A percentile compares a stretch with the other conserved stretches of the same genome.
phyloP scores from a whole-genome alignment of 2,113 vertebrate species.

The Bagarius yarrelli region DNA sequence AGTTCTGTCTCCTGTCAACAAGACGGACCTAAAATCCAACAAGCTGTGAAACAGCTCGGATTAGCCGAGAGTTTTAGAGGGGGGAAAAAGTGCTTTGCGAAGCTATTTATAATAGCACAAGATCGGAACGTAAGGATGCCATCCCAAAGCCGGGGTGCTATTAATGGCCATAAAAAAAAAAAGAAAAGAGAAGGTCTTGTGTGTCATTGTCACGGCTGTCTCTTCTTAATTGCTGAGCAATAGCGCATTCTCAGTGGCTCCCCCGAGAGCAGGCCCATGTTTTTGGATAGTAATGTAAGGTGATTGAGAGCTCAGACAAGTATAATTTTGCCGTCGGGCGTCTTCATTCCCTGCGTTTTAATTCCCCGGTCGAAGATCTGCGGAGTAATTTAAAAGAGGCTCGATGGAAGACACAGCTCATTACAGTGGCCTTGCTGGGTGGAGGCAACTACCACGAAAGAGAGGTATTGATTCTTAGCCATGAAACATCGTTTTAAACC shows the following conservation, averaged over 20 bases:
- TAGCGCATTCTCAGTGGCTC: constrained; percentile 49
- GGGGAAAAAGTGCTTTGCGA: neutral
- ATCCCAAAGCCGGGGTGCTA: constrained; percentile 19
- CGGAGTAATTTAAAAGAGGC: constrained; percentile 57
- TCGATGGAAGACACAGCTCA: constrained; percentile 57
- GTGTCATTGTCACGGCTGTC: constrained; percentile 49
- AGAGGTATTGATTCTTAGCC: constrained; percentile 56
- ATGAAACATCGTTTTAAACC: constrained; percentile 48
- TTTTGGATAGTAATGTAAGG: constrained; percentile 62
- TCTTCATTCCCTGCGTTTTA: constrained; percentile 36
- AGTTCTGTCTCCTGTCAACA: neutral
- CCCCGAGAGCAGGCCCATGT: constrained; percentile 45
- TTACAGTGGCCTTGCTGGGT: constrained; percentile 57
- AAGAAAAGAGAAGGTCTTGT: neutral
- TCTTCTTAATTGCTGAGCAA: constrained; percentile 61
- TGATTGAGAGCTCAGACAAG: constrained; percentile 65
- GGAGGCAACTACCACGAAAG: constrained; percentile 47
- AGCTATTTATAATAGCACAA: neutral
- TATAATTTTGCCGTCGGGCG: constrained; percentile 59
- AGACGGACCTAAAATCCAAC: constrained; percentile 7
- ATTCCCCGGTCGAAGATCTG: constrained; percentile 49
- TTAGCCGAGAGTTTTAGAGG: neutral
- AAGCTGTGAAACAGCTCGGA: constrained; percentile 6
- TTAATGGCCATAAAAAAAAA: constrained; percentile 19
- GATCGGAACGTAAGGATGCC: neutral